A percentile compares a stretch with the other conserved stretches of the same genome.
These are phyloP conservation scores for Gadus macrocephalus DNA, from an alignment of 2,113 vertebrate species.

Conservation along the genomic window DNA sequence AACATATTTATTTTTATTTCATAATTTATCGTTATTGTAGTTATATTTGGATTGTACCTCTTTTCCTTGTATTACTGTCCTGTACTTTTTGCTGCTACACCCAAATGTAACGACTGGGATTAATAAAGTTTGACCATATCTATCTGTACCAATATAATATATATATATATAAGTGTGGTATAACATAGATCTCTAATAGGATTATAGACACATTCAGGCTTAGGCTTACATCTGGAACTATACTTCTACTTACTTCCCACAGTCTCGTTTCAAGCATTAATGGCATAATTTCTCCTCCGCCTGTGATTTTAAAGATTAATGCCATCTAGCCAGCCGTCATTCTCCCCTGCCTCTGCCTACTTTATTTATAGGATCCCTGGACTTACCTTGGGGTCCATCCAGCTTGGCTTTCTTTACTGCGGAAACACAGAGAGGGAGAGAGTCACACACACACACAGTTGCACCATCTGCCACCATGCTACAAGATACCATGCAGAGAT, in stretches of 20 bases:
- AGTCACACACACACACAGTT: constrained; percentile 53
- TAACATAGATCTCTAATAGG: too few relatives aligned
- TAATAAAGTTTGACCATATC: too few relatives aligned
- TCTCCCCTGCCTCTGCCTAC: constrained; percentile 17
- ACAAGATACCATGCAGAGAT: not conserved
- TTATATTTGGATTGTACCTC: too few relatives aligned
- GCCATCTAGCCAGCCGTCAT: constrained; percentile 11
- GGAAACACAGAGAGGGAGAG: constrained; percentile 66
- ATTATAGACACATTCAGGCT: not conserved
- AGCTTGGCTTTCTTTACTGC: constrained; percentile 98
- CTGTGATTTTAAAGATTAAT: constrained; percentile 26
- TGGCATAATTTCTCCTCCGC: constrained; percentile 15
- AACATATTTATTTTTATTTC: too few relatives aligned
- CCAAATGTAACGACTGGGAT: too few relatives aligned
- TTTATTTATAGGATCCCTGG: constrained; percentile 32
- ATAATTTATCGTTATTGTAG: too few relatives aligned
- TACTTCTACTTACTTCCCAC: not conserved
- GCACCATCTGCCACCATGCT: constrained; percentile 54
- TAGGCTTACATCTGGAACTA: not conserved
- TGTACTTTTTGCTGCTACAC: too few relatives aligned
- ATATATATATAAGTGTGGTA: too few relatives aligned
- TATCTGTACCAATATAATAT: too few relatives aligned
- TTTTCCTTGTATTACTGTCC: too few relatives aligned
- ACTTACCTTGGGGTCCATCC: constrained; percentile 93
- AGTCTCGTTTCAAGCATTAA: constrained; percentile 5